These are phyloP conservation scores for Drosophila histrio DNA, from an alignment of 2,888 invertebrate species.

Conservation along the genomic window DNA sequence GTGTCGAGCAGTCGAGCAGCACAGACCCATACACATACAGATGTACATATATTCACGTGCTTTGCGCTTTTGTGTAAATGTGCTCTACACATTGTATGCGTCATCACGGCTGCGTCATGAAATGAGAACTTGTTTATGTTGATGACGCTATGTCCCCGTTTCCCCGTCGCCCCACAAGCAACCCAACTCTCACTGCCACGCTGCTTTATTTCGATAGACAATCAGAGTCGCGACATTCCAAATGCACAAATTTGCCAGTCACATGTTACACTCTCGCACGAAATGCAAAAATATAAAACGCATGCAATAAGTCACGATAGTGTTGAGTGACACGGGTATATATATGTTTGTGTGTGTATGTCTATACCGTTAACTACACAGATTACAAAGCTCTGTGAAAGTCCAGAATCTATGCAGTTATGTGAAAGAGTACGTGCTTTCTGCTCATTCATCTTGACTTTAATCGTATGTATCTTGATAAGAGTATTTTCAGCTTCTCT, in stretches of 20 bases:
- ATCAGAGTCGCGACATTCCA: conserved; percentile 41
- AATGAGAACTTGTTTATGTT: conserved; percentile 43
- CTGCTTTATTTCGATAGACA: conserved; percentile 16
- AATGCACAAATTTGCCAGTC: conserved; percentile 29
- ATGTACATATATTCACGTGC: neutral
- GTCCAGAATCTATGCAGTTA: neutral
- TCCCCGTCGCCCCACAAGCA: neutral
- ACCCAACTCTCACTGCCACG: neutral
- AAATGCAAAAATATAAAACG: conserved; percentile 30
- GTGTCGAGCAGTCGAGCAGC: conserved; percentile 21
- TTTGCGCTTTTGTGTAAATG: conserved; percentile 1
- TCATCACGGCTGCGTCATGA: conserved; percentile 69
- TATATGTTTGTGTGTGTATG: neutral
- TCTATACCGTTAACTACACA: neutral
- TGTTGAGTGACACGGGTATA: conserved; percentile 5
- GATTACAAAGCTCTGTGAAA: conserved; percentile 6
- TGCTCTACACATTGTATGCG: conserved; percentile 45
- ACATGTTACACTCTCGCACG: conserved; percentile 44
- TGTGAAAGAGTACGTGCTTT: neutral
- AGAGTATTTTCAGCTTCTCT: conserved; percentile 4
- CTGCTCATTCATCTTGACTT: neutral
- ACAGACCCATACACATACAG: neutral
- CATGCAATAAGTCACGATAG: conserved; percentile 20
- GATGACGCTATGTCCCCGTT: conserved; percentile 43
- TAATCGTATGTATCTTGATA: conserved; percentile 8